Evolutionary conservation across 2,888 invertebrate genomes (phyloP).

Genomic region (Odontothrips loti): DNA sequence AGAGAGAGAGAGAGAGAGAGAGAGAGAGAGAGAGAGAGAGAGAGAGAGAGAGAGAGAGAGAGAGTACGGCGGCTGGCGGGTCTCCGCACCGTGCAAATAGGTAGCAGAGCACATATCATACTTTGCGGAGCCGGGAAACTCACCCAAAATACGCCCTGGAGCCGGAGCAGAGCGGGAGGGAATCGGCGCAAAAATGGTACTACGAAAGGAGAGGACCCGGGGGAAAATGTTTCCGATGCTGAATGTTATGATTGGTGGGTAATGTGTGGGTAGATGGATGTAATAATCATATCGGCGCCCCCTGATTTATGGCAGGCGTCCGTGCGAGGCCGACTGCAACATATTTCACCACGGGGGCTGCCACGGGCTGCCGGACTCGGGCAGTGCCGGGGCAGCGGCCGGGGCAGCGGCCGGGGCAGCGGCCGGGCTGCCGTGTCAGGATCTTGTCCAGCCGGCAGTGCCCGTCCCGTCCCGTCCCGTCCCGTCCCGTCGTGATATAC

Average conservation of each 20-base stretch:
- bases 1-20: too few species aligned
- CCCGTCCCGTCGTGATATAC: constrained; percentile 1
- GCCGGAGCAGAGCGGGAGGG: too few species aligned
- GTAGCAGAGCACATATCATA: too few species aligned
- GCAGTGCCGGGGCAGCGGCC: neutral
- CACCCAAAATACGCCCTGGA: too few species aligned
- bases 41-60: too few species aligned
- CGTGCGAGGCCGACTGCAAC: neutral
- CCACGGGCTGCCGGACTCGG: neutral
- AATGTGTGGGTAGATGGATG: constrained; percentile 21
- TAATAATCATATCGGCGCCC: constrained; percentile 17
- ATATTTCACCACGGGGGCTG: neutral
- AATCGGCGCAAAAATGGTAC: too few species aligned
- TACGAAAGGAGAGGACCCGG: too few species aligned
- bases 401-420: neutral
- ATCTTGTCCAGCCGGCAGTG: neutral
- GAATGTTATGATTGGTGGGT: constrained; percentile 4
- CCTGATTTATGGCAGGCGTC: neutral
- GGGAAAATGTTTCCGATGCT: neutral
- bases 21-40: too few species aligned
- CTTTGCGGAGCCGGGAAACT: too few species aligned
- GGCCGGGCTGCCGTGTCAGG: neutral
- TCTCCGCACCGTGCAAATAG: too few species aligned
- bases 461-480: neutral
- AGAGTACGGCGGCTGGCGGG: too few species aligned